Evolutionary conservation across 2,888 invertebrate genomes (phyloP).

Genomic region (Trachelus stipa): DNA sequence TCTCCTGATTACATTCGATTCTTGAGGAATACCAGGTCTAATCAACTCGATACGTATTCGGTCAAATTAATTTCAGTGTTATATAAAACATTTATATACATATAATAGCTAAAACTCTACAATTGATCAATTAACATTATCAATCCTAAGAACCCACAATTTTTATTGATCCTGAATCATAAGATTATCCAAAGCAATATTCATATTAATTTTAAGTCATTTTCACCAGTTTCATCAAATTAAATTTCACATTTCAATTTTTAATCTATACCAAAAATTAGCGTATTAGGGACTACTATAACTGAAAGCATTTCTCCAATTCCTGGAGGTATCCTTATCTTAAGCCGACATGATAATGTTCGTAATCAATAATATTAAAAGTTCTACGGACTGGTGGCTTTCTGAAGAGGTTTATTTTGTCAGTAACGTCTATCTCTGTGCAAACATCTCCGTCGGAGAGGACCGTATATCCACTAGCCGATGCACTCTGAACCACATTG

Average conservation of each 20-base stretch:
- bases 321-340: conserved; percentile 45
- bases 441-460: conserved; percentile 55
- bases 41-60: background rate
- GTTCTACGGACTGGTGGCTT: conserved; percentile 49
- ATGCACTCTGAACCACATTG: background rate
- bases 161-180: background rate
- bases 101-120: background rate
- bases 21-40: conserved; percentile 7
- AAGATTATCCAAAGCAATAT: background rate
- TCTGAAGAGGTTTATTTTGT: conserved; percentile 64
- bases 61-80: background rate
- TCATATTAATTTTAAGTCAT: background rate
- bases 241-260: background rate
- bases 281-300: background rate
- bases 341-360: conserved; percentile 48
- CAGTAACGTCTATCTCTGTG: conserved; percentile 46
- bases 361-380: conserved; percentile 53
- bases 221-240: background rate
- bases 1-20: conserved; percentile 25
- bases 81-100: background rate
- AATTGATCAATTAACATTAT: background rate
- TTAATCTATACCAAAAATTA: background rate
- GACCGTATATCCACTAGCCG: background rate
- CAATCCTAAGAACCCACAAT: background rate
- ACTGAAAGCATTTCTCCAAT: conserved; percentile 26